Conservation (phyloP, 2,888 invertebrate species). For the Muschampia plurimacula region DNA sequence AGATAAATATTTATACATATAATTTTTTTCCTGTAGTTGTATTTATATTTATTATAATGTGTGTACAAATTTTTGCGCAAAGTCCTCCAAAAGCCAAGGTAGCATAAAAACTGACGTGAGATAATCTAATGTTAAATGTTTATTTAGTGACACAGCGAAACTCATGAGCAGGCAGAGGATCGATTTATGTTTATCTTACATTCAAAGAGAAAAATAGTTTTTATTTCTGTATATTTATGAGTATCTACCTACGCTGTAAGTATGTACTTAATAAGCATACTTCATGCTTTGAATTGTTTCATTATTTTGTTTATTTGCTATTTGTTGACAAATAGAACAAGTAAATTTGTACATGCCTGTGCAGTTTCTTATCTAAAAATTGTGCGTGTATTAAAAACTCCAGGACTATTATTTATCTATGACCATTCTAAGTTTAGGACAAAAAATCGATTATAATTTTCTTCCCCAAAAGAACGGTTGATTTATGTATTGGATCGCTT, state of each 20-base stretch:
- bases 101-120: too few relatives aligned
- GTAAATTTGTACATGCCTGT: background rate
- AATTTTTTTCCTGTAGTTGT: too few relatives aligned
- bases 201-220: background rate
- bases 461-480: constrained; percentile 17
- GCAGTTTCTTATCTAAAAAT: background rate
- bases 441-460: constrained; percentile 28
- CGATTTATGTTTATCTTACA: constrained; percentile 6
- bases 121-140: constrained; percentile 58
- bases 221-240: background rate
- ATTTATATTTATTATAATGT: too few relatives aligned
- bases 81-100: too few relatives aligned
- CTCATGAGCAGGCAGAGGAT: constrained; percentile 7
- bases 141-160: constrained; percentile 73
- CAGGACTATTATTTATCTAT: background rate
- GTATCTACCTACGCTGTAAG: background rate
- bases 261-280: too few relatives aligned
- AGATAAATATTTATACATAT: too few relatives aligned
- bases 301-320: too few relatives aligned
- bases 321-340: too few relatives aligned
- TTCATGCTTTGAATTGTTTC: too few relatives aligned
- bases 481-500: constrained; percentile 42
- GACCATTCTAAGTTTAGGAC: background rate
- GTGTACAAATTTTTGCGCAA: too few relatives aligned
- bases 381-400: background rate